Evolutionary conservation across 2,888 invertebrate genomes (phyloP), one percentile per base, ranked within the genome.

Genomic region (Omphaloscelis lunosa): DNA sequence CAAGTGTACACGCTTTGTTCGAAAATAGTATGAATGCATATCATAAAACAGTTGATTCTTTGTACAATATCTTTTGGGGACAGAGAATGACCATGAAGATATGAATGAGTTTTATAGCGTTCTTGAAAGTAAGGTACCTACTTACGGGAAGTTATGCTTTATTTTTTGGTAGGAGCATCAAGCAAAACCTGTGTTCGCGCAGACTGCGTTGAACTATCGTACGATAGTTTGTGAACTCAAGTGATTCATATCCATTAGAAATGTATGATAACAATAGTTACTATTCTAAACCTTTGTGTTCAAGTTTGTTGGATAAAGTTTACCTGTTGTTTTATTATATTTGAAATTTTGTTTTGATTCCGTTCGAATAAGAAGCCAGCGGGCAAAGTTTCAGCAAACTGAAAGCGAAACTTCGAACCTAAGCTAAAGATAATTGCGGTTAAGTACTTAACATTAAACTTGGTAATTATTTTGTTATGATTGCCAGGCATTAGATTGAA

Each of bases 381-480:
- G 29, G 59, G 12, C 34, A n/a, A 70, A 76, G 41, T 73, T 81
- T 75, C 20, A 45, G 39, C 48, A 68, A 75, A 63, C 63, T 66
- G 20, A 68, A 68, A 59, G 51, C 48, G 39, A 77, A 63, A n/a
- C 68, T 63, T 72, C 34, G 34, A 77, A 66, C 39, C 62, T 66
- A 70, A 77, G 72, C 69, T 34, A 34, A 66, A 77, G 51, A 77
- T 72, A 72, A 80, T 73, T 79, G 75, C 66, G 72, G 85, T 77
- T 75, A 72, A 72, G 58, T 77, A 53, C 61, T 62, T 48, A 61
- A 70, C 58, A 66, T 75, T 77, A 69, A 75, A 71, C 74, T 84
- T 78, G 41, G 45, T 73, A 77, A 70, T 80, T 73, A 85, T 79
- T 82, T 82, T 68, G 67, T 63, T 68, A 77, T 12, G 66, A 77